Conservation (phyloP, 1,140 invertebrate genomes). For the Trinorchestia longiramus region DNA sequence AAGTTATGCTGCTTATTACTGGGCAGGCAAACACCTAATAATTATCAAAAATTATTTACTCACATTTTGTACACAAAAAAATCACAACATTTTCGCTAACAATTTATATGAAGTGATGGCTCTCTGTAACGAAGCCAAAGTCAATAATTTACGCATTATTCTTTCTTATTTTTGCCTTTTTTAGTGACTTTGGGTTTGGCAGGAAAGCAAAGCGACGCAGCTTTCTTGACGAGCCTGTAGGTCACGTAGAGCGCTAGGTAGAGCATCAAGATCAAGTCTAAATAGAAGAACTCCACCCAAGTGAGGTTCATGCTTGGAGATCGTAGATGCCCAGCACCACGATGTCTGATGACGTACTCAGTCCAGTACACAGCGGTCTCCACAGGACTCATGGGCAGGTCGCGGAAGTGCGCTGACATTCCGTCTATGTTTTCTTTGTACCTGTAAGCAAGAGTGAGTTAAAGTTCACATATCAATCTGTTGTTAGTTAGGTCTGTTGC, state of each 20-base stretch:
- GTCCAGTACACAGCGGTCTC: slow-evolving; percentile 68
- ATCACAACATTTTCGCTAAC: no score
- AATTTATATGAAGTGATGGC: no score
- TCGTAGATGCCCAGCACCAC: slow-evolving; percentile 66
- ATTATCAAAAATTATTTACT: no score
- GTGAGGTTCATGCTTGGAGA: slow-evolving; percentile 67
- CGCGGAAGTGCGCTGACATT: slow-evolving; percentile 70
- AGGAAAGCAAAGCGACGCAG: not conserved
- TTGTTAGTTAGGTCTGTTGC: no score
- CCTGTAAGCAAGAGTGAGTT: not conserved
- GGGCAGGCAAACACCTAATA: no score
- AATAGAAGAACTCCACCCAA: not conserved
- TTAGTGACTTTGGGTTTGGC: not conserved
- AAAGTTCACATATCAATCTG: no score
- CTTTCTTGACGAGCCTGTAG: not conserved
- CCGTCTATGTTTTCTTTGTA: not conserved
- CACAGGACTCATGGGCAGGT: slow-evolving; percentile 70
- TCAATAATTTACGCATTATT: not conserved
- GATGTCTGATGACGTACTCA: slow-evolving; percentile 69
- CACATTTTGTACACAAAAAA: no score
- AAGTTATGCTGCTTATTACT: no score
- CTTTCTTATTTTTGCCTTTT: slow-evolving; percentile 21
- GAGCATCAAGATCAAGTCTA: not conserved
- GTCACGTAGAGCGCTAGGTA: not conserved
- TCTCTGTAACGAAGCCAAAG: not conserved